Evolutionary conservation across 2,113 vertebrate species (phyloP), one percentile per base, ranked within the genome.

Genomic region (Lasiurus cinereus): DNA sequence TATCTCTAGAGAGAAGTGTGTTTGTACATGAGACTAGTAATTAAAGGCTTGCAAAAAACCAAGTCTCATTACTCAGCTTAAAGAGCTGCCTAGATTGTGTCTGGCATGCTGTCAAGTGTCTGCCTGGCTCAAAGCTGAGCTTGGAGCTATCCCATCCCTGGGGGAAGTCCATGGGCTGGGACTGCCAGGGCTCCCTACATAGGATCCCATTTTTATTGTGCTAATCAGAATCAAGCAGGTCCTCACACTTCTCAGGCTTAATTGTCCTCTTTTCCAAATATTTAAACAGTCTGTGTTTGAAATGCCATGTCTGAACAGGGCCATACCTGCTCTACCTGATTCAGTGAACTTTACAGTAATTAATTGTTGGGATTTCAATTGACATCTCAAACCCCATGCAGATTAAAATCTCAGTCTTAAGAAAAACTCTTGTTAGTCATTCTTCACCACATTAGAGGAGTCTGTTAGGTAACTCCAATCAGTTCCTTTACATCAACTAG

Each of bases 1-100:
- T 1, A 24, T 96, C 95, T 96, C 95, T 33, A 36, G 95, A 91
- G 97, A 83, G 92, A 94, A 95, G 88, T 86, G 92, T 96, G 88
- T 97, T 94, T 97, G 95, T 94, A 80, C 90, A 86, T 97, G 93
- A 94, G 79, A 69, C 93, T 93, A 84, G 96, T 96, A 95, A 97
- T 96, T 96, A 96, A 97, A 95, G 90, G 72, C 85, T 93, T 93
- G 90, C 88, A 94, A 84, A 88, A 94, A 96, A 91, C 90, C 24
- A 46, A 80, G 82, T 92, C 96, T 95, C 92, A 91, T 95, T 97
- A 95, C 87, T 93, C 91, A 93, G 87, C 94, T 90, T 92, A 92
- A 96, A 93, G 96, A 96, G 87, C 95, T 92, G 96, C 90, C 80
- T 77, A 50, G 74, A 95, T 33, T 54, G 88, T 39, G 3, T 73